Evolutionary conservation across 1,140 invertebrate genomes (phyloP).

Genomic region (Latrodectus geometricus): DNA sequence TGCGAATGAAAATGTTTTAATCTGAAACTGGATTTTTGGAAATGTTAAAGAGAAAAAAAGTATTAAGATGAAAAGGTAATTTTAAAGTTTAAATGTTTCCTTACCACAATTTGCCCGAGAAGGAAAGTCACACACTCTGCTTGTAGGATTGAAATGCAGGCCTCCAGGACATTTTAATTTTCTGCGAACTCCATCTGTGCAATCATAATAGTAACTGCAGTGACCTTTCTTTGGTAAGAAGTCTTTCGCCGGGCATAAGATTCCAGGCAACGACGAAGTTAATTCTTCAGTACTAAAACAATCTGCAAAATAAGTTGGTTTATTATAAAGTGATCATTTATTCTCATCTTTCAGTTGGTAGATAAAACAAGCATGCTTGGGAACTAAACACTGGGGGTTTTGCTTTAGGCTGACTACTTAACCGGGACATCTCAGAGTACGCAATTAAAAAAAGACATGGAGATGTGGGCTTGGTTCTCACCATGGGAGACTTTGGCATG

Average conservation of each 20-base stretch:
- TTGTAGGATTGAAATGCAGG: conserved; percentile 64
- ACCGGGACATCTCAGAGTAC: too few species aligned
- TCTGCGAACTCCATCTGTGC: conserved; percentile 47
- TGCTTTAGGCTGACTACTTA: too few species aligned
- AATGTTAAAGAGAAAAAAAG: not conserved
- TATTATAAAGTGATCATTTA: too few species aligned
- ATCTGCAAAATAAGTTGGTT: not conserved
- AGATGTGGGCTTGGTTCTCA: too few species aligned
- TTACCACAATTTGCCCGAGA: conserved; percentile 51
- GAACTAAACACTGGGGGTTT: too few species aligned
- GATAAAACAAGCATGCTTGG: too few species aligned
- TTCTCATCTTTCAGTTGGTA: too few species aligned
- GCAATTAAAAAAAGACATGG: too few species aligned
- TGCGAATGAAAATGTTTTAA: too few species aligned
- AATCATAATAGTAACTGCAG: conserved; percentile 33
- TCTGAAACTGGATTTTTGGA: too few species aligned
- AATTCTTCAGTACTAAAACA: not conserved
- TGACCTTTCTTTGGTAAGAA: not conserved
- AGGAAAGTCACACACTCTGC: conserved; percentile 63
- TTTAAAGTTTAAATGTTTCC: not conserved
- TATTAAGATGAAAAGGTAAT: not conserved
- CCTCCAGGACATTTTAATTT: conserved; percentile 63
- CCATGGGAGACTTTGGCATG: too few species aligned
- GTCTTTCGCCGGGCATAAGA: conserved; percentile 2
- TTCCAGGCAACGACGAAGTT: not conserved